These are phyloP conservation scores for Dioctria linearis DNA, from an alignment of 2,888 invertebrate species.

Conservation along the genomic window DNA sequence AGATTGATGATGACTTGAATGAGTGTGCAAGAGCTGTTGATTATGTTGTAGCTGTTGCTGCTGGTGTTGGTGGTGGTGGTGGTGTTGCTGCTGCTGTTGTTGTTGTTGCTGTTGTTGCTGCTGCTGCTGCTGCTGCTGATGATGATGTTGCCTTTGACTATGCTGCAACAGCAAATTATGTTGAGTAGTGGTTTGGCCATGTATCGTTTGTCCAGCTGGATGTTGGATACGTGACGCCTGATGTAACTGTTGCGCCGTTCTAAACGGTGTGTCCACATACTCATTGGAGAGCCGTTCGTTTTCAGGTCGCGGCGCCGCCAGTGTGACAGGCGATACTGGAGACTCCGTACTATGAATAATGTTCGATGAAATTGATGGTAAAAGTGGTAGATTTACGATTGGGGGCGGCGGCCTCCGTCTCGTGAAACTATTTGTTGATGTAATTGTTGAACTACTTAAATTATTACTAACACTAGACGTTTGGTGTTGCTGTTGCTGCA, in stretches of 20 bases:
- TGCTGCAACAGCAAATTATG: slow-evolving; percentile 74
- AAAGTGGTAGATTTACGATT: slow-evolving; percentile 61
- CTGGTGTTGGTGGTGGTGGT: slow-evolving; percentile 65
- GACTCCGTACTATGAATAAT: slow-evolving; percentile 65
- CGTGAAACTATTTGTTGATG: slow-evolving; percentile 68
- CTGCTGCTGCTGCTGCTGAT: slow-evolving; percentile 59
- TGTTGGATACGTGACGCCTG: slow-evolving; percentile 72
- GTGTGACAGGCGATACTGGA: slow-evolving; percentile 71
- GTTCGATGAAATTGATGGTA: slow-evolving; percentile 63
- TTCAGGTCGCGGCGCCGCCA: slow-evolving; percentile 85
- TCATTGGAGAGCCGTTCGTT: slow-evolving; percentile 90
- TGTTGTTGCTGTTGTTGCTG: slow-evolving; percentile 59
- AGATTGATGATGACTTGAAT: slow-evolving; percentile 59
- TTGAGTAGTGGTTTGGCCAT: slow-evolving; percentile 73
- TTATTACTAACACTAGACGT: slow-evolving; percentile 57
- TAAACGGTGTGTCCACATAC: slow-evolving; percentile 91
- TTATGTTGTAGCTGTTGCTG: slow-evolving; percentile 58
- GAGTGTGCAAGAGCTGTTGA: slow-evolving; percentile 60
- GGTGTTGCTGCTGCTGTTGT: slow-evolving; percentile 72
- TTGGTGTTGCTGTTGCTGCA: slow-evolving; percentile 58
- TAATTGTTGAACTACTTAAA: slow-evolving; percentile 62
- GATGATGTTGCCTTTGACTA: slow-evolving; percentile 72
- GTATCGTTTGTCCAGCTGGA: slow-evolving; percentile 70
- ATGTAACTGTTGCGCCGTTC: slow-evolving; percentile 72
- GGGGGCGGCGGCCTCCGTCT: slow-evolving; percentile 67